Conservation (phyloP, 1,140 invertebrate species). For the Homalodisca vitripennis region DNA sequence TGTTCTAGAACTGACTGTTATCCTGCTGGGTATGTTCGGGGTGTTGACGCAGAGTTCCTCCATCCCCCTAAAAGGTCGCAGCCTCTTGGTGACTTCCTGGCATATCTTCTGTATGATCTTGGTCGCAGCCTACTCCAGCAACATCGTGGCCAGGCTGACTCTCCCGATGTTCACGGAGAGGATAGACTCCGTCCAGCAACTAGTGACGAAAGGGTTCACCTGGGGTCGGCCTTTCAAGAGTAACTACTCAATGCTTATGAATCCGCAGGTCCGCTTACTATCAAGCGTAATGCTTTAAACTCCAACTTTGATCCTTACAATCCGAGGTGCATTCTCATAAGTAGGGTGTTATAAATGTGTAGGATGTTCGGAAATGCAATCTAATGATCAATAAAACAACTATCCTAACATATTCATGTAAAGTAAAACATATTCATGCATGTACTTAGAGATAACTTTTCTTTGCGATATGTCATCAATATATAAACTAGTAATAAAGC, state of each 20-base stretch:
- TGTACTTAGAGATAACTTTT: neutral
- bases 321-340: neutral
- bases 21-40: conserved; percentile 2
- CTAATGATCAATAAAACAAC: neutral
- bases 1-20: neutral
- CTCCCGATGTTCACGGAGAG: neutral
- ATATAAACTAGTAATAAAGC: no score
- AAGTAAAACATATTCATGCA: neutral
- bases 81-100: neutral
- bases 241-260: neutral
- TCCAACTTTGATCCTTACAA: neutral
- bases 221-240: conserved; percentile 5
- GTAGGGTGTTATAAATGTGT: neutral
- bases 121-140: neutral
- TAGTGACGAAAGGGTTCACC: neutral
- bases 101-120: neutral
- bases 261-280: neutral
- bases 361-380: neutral
- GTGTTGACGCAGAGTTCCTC: neutral
- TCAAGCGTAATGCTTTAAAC: neutral
- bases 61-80: neutral
- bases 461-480: no score
- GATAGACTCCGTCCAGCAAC: neutral
- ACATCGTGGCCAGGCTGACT: neutral
- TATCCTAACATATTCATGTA: neutral